Percentiles rank a stretch among this genome's conserved stretches.
Evolutionary conservation across 2,113 vertebrate species (phyloP).

Genomic region (Vidua macroura): DNA sequence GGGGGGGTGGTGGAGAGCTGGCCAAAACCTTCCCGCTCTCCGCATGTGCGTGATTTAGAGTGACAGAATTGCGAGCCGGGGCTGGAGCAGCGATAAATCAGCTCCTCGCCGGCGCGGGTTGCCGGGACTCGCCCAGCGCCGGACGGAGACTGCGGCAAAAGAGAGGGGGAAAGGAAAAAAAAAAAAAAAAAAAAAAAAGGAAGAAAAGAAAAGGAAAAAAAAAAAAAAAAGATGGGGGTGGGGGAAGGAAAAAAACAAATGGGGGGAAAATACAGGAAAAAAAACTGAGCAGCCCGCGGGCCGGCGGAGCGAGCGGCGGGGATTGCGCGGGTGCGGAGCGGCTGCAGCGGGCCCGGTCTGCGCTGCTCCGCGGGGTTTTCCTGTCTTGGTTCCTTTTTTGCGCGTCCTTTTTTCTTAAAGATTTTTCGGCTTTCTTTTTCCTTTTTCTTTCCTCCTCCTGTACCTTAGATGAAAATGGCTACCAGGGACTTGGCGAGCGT

Average conservation of each 20-base stretch:
- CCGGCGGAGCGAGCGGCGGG: neutral
- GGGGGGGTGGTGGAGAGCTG: neutral
- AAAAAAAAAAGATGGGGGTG: rapidly evolving
- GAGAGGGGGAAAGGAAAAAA: neutral
- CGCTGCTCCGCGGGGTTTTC: neutral
- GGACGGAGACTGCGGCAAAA: slow-evolving; percentile 3
- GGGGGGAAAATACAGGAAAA: neutral
- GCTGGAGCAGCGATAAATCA: slow-evolving; percentile 33
- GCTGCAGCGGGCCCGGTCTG: neutral
- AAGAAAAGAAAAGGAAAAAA: rapidly evolving
- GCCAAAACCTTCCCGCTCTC: neutral
- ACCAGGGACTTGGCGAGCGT: neutral
- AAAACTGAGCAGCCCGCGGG: neutral
- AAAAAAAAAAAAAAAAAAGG: too few species aligned
- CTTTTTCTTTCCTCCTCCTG: neutral
- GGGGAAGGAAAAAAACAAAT: too few species aligned
- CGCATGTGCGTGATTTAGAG: neutral
- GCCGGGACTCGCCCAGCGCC: neutral
- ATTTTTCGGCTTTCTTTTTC: neutral
- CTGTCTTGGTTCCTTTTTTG: neutral
- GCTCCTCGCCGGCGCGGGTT: neutral
- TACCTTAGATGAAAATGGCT: slow-evolving; percentile 49
- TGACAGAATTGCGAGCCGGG: neutral
- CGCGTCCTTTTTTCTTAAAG: neutral
- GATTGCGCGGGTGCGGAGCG: neutral